These are phyloP conservation scores for Tamandua tetradactyla DNA, from an alignment of 2,797 vertebrate genomes.

Conservation along the genomic window DNA sequence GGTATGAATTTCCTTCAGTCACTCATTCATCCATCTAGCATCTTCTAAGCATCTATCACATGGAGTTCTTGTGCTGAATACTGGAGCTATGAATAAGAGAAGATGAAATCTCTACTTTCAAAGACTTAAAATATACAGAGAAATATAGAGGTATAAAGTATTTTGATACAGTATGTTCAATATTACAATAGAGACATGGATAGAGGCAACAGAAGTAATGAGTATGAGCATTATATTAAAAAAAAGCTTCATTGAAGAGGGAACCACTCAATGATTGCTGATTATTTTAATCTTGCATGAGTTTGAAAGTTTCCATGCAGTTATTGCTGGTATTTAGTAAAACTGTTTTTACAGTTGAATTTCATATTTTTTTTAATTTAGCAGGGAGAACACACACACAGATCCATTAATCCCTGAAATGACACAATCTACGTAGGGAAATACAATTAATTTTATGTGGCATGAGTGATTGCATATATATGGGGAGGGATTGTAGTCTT, in stretches of 20 bases:
- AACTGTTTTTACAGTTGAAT: too few relatives aligned
- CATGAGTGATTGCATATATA: not conserved
- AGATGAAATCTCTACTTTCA: not conserved
- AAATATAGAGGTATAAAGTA: not conserved
- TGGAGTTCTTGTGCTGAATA: not conserved
- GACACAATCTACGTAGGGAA: not conserved
- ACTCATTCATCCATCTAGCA: not conserved
- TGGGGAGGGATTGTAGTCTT: not conserved
- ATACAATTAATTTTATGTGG: not conserved
- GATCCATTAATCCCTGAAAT: not conserved
- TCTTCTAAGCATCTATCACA: not conserved
- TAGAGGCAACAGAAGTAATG: not conserved
- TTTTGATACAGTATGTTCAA: not conserved
- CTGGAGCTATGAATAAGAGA: not conserved
- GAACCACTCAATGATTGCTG: not conserved
- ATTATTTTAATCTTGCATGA: not conserved
- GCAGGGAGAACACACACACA: not conserved
- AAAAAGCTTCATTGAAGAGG: not conserved
- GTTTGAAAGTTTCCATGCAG: too few relatives aligned
- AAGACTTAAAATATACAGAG: not conserved
- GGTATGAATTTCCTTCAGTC: not conserved
- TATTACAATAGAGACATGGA: not conserved
- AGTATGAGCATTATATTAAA: not conserved
- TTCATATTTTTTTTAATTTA: too few relatives aligned
- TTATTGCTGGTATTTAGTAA: too few relatives aligned